Evolutionary conservation across 2,797 vertebrate species (phyloP), one percentile per base, ranked within the genome.

Genomic region (Sebastolobus altivelis): DNA sequence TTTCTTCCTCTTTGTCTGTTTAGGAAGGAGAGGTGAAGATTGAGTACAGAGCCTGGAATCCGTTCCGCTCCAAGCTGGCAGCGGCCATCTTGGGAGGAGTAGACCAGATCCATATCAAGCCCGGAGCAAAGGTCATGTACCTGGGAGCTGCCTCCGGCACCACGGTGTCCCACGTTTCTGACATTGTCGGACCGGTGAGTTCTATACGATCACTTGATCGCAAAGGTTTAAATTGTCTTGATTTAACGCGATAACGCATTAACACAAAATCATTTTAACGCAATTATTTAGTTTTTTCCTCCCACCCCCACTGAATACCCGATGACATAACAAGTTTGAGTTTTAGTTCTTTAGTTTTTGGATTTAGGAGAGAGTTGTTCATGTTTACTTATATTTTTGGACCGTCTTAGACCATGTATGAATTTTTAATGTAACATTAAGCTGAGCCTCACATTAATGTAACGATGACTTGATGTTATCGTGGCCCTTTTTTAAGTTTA

Each of bases 21-120:
- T 22, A 98, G 97, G 97, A 98, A 4, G 97, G 96, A 60, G 98
- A 98, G 62, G 83, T 92, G 0, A 98, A 98, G 87, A 96, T 96
- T 16, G 98, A 98, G 65, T 98, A 98, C 93, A 94, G 97, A 80
- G 96, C 97, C 9, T 98, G 98, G 98, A 99, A 98, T 87, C 97
- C 97, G 0, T 99, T 98, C 87, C 96, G 97, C 10, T 98, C 98
- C 7, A 99, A 99, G 75, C 92, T 98, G 87, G 97, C 97, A 0
- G 98, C 97, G 0, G 98, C 98, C 10, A 99, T 99, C 83, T 88
- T 99, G 80, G 98, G 98, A 0, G 98, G 98, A 12, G 93, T 98
- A 0, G 97, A 99, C 87, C 97, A 98, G 92, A 99, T 98, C 85
- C 97, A 99, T 72, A 98, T 99, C 87, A 97, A 97, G 59, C 98